Evolutionary conservation across 1,140 invertebrate species (phyloP).

Genomic region (Neotoxoptera formosana): DNA sequence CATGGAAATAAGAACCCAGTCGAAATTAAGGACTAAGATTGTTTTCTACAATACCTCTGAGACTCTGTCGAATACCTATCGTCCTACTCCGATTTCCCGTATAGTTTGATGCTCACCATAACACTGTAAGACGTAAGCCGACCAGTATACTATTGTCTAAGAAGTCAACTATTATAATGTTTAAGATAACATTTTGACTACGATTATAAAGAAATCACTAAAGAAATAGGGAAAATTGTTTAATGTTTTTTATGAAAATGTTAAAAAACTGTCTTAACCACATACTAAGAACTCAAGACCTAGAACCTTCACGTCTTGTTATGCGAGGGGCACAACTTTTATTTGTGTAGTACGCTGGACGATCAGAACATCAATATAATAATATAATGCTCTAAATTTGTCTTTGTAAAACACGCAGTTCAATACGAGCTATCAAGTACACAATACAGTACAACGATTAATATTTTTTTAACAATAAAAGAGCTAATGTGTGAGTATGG

Average conservation of each 20-base stretch:
- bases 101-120: background rate
- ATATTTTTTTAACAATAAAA: slow-evolving; percentile 35
- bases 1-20: background rate
- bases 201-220: background rate
- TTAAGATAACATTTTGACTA: background rate
- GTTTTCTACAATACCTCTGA: background rate
- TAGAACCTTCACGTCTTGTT: background rate
- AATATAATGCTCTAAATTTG: background rate
- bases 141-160: too few relatives aligned
- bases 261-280: background rate
- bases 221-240: background rate
- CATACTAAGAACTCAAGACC: background rate
- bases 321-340: background rate
- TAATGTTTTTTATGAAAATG: background rate
- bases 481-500: background rate
- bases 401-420: background rate
- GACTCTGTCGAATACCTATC: background rate
- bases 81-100: too few relatives aligned
- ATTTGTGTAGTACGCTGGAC: background rate
- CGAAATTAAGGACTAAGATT: background rate
- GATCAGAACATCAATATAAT: background rate
- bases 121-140: background rate
- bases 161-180: too few relatives aligned
- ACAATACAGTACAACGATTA: slow-evolving; percentile 17
- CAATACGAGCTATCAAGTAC: background rate